A percentile compares a stretch with the other conserved stretches of the same genome.
Conservation (phyloP, 2,113 vertebrate genomes). For the Ctenodactylus gundi region DNA sequence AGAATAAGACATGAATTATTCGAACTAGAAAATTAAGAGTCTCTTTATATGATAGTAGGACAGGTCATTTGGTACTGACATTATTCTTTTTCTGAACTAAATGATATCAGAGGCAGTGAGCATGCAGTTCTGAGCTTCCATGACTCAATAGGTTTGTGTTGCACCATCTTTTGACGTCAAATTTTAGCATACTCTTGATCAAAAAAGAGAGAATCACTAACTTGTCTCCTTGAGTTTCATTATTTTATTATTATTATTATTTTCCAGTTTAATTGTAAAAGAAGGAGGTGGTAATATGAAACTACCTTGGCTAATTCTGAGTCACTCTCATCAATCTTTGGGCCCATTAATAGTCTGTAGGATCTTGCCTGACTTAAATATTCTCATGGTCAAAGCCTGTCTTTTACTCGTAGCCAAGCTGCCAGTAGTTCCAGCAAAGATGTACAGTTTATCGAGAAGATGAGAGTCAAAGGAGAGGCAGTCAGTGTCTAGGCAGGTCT, state of each 20-base stretch:
- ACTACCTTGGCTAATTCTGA: neutral
- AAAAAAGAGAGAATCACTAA: neutral
- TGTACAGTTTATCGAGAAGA: neutral
- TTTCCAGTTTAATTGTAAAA: neutral
- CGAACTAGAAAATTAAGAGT: neutral
- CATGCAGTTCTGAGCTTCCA: neutral
- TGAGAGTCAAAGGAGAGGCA: neutral
- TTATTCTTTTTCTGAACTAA: neutral
- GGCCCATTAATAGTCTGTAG: neutral
- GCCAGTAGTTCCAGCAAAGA: neutral
- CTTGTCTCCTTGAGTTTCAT: neutral
- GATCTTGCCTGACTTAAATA: conserved; percentile 3
- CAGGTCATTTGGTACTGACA: neutral
- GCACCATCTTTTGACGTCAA: neutral
- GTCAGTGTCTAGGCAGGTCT: neutral
- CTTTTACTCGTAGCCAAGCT: neutral
- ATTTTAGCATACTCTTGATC: neutral
- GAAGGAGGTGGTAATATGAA: neutral
- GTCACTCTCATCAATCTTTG: neutral
- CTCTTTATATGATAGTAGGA: neutral
- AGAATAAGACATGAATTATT: neutral
- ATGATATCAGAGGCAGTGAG: neutral
- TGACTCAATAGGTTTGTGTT: neutral
- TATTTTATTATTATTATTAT: neutral
- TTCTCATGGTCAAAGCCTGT: neutral